Percentiles rank a stretch among this genome's conserved stretches.
Conservation (phyloP, 2,113 vertebrate genomes). For the Uropsilus gracilis region DNA sequence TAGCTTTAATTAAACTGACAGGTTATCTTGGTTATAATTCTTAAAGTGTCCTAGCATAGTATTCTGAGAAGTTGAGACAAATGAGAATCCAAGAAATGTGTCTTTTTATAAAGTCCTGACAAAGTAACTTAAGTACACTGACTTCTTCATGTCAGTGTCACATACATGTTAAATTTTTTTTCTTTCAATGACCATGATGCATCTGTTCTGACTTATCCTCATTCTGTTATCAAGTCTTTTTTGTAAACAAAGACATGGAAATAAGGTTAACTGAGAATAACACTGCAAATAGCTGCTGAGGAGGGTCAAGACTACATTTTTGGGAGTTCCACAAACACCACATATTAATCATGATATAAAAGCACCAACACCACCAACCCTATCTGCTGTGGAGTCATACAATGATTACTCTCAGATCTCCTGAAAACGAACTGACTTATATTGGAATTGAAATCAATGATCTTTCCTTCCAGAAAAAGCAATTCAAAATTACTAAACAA, state of each 20-base stretch:
- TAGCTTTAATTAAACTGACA: neutral
- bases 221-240: neutral
- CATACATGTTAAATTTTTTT: neutral
- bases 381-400: neutral
- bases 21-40: constrained; percentile 9
- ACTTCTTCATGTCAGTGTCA: neutral
- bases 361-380: neutral
- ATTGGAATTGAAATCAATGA: constrained; percentile 6
- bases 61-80: neutral
- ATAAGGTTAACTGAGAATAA: neutral
- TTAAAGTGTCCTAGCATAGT: neutral
- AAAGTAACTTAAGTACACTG: neutral
- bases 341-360: neutral
- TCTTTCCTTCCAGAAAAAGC: constrained; percentile 25
- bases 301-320: neutral
- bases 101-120: neutral
- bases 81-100: constrained; percentile 31
- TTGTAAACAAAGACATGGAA: constrained; percentile 42
- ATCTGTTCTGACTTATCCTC: constrained; percentile 37
- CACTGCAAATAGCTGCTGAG: neutral
- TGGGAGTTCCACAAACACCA: neutral
- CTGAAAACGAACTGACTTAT: neutral
- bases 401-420: neutral
- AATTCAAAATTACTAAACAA: constrained; percentile 50
- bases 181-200: neutral